These are phyloP conservation scores for Formicarius rufipectus DNA, from an alignment of 2,113 vertebrate species.

Conservation along the genomic window DNA sequence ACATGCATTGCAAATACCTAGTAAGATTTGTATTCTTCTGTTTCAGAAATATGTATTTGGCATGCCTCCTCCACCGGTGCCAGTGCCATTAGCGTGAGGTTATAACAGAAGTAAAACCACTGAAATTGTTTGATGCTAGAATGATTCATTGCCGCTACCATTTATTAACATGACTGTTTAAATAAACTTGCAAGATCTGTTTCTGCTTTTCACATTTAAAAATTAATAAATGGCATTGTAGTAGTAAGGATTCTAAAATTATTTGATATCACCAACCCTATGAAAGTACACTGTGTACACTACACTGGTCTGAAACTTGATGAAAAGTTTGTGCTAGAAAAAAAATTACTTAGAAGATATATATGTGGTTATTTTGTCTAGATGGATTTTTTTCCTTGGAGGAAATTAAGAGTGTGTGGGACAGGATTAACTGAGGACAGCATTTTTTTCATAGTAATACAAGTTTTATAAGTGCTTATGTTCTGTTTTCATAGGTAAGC, in stretches of 20 bases:
- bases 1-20: not conserved
- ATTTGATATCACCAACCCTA: not conserved
- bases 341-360: not conserved
- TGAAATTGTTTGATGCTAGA: not conserved
- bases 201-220: not conserved
- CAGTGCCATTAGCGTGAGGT: not conserved
- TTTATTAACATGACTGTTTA: not conserved
- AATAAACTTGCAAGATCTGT: not conserved
- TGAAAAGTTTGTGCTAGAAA: not conserved
- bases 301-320: not conserved
- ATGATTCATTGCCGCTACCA: not conserved
- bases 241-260: not conserved
- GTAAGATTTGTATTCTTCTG: constrained; percentile 29
- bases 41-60: constrained; percentile 31
- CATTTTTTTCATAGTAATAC: not conserved
- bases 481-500: constrained; percentile 84
- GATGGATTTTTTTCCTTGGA: not conserved
- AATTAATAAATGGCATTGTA: not conserved
- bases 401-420: not conserved
- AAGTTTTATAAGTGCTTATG: not conserved
- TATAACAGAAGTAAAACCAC: not conserved
- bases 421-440: not conserved
- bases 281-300: not conserved
- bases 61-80: not conserved
- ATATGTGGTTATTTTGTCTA: not conserved